Percentiles rank a stretch among this genome's conserved stretches.
Conservation (phyloP, 2,888 invertebrate genomes). For the Seladonia tumulorum region DNA sequence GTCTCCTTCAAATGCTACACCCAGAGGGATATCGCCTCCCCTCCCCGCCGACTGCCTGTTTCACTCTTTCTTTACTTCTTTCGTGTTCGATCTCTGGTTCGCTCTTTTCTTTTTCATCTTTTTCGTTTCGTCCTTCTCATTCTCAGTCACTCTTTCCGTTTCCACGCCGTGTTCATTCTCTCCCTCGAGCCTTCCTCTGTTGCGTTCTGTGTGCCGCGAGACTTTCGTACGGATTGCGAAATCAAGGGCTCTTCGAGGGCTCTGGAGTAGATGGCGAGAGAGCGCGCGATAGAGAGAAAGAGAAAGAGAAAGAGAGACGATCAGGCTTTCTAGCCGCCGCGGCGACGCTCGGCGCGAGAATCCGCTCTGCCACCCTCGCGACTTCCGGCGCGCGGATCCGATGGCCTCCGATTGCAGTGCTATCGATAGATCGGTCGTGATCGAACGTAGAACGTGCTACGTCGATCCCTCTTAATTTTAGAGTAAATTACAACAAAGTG, state of each 20-base stretch:
- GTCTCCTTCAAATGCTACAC: constrained; percentile 73
- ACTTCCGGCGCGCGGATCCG: background rate
- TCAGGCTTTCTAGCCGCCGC: background rate
- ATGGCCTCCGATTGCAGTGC: background rate
- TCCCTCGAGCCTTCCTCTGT: constrained; percentile 12
- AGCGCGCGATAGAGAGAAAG: constrained; percentile 21
- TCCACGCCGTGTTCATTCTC: constrained; percentile 2
- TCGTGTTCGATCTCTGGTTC: constrained; percentile 14
- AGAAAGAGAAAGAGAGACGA: constrained; percentile 36
- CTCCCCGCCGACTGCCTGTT: background rate
- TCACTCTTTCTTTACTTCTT: constrained; percentile 13
- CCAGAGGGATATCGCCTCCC: constrained; percentile 62
- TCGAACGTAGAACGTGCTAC: background rate
- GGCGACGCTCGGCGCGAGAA: background rate
- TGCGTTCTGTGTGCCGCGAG: constrained; percentile 66
- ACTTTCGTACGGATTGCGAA: constrained; percentile 79
- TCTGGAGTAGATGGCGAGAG: constrained; percentile 59
- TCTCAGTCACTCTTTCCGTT: constrained; percentile 20
- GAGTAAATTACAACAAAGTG: too few relatives aligned
- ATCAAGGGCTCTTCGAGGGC: constrained; percentile 79
- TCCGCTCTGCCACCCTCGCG: background rate
- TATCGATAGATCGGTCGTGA: background rate
- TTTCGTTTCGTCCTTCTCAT: background rate
- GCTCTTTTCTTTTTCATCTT: background rate
- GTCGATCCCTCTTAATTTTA: background rate